Conservation (phyloP, 1,140 invertebrate genomes). For the Penaeus indicus region DNA sequence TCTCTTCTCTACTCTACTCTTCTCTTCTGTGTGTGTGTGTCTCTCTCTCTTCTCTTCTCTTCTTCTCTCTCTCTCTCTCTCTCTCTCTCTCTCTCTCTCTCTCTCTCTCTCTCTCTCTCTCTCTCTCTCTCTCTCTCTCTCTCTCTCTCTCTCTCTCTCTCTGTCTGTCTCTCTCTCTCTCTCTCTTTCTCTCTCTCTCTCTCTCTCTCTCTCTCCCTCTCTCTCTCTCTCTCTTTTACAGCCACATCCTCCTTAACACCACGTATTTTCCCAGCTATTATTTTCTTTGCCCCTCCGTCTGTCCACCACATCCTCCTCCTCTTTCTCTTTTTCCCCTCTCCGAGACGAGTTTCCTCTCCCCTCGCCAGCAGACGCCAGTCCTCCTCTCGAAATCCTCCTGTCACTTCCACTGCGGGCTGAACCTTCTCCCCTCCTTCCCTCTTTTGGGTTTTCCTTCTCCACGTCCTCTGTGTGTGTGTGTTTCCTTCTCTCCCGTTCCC, state of each 20-base stretch:
- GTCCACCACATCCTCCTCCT: too few relatives aligned
- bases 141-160: constrained; percentile 28
- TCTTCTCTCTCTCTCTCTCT: not conserved
- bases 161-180: constrained; percentile 7
- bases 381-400: too few relatives aligned
- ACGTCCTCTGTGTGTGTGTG: too few relatives aligned
- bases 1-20: not conserved
- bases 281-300: too few relatives aligned
- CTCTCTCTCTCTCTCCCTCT: constrained; percentile 24
- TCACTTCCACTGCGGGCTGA: too few relatives aligned
- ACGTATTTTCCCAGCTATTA: not conserved
- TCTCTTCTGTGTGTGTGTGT: not conserved
- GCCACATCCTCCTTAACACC: not conserved
- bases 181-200: not conserved
- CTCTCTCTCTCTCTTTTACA: constrained; percentile 30
- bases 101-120: constrained; percentile 28
- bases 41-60: not conserved
- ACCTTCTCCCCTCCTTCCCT: too few relatives aligned
- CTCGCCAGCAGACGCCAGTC: too few relatives aligned
- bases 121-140: constrained; percentile 24
- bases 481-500: too few relatives aligned
- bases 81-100: constrained; percentile 20
- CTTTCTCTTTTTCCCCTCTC: too few relatives aligned
- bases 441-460: too few relatives aligned
- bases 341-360: too few relatives aligned